These are phyloP conservation scores for Chrysotoxum bicinctum DNA, from an alignment of 2,888 invertebrate genomes.

Conservation along the genomic window DNA sequence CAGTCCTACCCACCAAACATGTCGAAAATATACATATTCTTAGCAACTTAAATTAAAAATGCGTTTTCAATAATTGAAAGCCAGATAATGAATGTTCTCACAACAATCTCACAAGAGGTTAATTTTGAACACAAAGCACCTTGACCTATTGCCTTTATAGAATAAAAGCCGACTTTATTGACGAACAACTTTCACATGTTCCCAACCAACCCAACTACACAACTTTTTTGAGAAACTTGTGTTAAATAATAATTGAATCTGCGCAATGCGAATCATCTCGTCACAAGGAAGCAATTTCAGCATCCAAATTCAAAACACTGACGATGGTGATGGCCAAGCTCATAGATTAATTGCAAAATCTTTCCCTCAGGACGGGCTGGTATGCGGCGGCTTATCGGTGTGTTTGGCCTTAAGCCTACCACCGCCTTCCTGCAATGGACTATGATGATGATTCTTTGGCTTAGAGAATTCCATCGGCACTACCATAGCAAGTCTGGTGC, in stretches of 20 bases:
- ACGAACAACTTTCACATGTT: background rate
- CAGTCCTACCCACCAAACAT: too few species aligned
- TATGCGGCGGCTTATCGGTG: constrained; percentile 49
- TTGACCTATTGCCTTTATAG: background rate
- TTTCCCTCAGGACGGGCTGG: constrained; percentile 52
- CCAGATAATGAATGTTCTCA: background rate
- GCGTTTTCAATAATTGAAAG: background rate
- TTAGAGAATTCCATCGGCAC: constrained; percentile 55
- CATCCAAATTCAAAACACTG: constrained; percentile 43
- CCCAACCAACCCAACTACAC: background rate
- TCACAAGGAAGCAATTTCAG: constrained; percentile 54
- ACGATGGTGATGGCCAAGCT: constrained; percentile 36
- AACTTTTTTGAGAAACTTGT: constrained; percentile 34
- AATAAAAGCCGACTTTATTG: background rate
- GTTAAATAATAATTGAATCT: constrained; percentile 68
- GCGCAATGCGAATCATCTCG: constrained; percentile 27
- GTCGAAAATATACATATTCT: background rate
- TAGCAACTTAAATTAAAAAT: background rate
- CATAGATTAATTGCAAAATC: constrained; percentile 67
- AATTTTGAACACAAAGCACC: background rate
- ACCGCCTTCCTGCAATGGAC: constrained; percentile 20
- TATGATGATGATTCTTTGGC: constrained; percentile 29
- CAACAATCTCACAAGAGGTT: background rate
- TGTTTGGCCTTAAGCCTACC: constrained; percentile 44
- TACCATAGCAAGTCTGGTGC: constrained; percentile 19